Evolutionary conservation across 2,113 vertebrate genomes (phyloP), one percentile per base, ranked within the genome.

Genomic region (Cacatua alba): DNA sequence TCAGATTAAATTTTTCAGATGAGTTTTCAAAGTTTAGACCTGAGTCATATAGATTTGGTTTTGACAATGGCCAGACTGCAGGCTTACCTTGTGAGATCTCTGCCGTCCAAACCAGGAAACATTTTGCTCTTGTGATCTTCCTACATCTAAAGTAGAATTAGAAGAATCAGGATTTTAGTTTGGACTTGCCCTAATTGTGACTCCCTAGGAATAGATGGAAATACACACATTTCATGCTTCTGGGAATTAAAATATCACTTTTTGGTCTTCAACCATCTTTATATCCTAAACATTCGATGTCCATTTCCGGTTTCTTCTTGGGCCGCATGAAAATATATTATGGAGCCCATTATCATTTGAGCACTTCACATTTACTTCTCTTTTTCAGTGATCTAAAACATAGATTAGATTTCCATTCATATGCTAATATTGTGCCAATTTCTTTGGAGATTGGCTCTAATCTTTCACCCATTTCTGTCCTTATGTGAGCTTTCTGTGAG

Each of bases 351-450:
- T 91, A 57, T 84, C 19, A 65, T 67, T 76, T 57, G 88, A 78
- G 31, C 35, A 71, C 68, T 88, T 69, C 31, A 81, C 17, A 69
- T 84, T 71, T 81, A n/a, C 28, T 94, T 95, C 24, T 68, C 90
- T 93, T 72, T 65, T 86, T 88, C 62, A 71, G 62, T 76, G 82
- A 89, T 89, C 52, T 94, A 72, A 92, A 95, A 82, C 35, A 87
- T 39, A 37, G 70, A 87, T 87, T 86, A 82, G 19, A 65, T 87
- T 94, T 94, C 57, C 44, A 92, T 93, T 95, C 62, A 69, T 84
- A 84, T 79, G 48, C 81, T 94, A 96, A 95, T 94, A 53, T 46
- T 72, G 13, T 69, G 65, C 37, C 52, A 64, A 39, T 93, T 91
- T 75, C 80, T 92, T 92, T 93, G 86, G 94, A 92, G 95, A 95